Evolutionary conservation across 1,140 invertebrate genomes (phyloP).

Genomic region (Drosophila parvula): DNA sequence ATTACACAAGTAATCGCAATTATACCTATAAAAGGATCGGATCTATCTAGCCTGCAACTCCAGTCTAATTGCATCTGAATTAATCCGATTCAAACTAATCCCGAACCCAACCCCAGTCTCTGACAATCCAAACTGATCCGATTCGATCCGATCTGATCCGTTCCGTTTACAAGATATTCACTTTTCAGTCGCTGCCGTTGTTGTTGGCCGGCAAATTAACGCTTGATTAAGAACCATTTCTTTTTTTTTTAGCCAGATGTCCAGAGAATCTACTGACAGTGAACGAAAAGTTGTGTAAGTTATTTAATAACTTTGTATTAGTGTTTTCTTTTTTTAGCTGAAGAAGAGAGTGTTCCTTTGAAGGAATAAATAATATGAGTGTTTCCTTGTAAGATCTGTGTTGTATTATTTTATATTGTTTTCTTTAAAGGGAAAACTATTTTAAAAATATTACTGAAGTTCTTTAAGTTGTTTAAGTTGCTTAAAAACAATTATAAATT

Average conservation of each 20-base stretch:
- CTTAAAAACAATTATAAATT: too few relatives aligned
- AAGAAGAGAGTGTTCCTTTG: too few relatives aligned
- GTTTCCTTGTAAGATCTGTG: too few relatives aligned
- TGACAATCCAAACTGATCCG: constrained; percentile 11
- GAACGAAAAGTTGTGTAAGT: neutral
- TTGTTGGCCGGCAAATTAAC: constrained; percentile 66
- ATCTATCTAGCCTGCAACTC: neutral
- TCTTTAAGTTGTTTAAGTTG: too few relatives aligned
- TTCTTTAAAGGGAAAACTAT: too few relatives aligned
- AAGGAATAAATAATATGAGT: too few relatives aligned
- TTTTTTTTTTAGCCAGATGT: constrained; percentile 23
- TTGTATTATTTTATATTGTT: too few relatives aligned
- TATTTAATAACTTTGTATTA: too few relatives aligned
- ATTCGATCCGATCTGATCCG: constrained; percentile 20
- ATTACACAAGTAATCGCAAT: neutral
- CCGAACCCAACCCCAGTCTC: neutral
- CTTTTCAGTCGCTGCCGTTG: constrained; percentile 40
- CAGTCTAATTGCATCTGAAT: constrained; percentile 2
- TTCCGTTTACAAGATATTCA: constrained; percentile 48
- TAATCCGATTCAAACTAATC: constrained; percentile 5
- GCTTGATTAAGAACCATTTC: constrained; percentile 68
- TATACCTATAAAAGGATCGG: constrained; percentile 20
- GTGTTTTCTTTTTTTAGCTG: too few relatives aligned
- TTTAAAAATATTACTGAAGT: too few relatives aligned
- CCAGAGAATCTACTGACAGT: neutral